A percentile compares a stretch with the other conserved stretches of the same genome.
Evolutionary conservation across 2,113 vertebrate species (phyloP).

Genomic region (Sorex araneus): DNA sequence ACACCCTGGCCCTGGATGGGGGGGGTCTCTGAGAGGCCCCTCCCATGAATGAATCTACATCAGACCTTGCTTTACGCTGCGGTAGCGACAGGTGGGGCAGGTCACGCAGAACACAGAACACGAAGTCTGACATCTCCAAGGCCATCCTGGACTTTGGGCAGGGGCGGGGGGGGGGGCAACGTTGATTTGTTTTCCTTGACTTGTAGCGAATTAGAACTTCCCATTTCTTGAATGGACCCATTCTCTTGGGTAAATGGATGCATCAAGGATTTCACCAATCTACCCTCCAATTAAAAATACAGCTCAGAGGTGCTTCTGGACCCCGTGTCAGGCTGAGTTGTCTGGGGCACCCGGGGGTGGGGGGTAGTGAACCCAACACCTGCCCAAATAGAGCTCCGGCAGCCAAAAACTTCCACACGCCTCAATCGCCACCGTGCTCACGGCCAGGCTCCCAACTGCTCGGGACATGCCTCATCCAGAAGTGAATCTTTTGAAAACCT

Average conservation of each 20-base stretch:
- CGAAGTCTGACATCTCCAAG: neutral
- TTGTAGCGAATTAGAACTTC: neutral
- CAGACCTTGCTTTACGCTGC: neutral
- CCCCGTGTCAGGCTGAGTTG: no score
- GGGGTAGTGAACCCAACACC: no score
- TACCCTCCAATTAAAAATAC: slow-evolving; percentile 3
- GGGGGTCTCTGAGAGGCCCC: neutral
- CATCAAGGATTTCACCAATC: slow-evolving; percentile 39
- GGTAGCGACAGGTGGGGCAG: neutral
- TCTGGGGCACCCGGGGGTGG: no score
- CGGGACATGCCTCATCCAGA: no score
- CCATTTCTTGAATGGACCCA: slow-evolving; percentile 1
- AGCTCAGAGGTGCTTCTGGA: no score
- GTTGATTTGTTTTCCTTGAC: slow-evolving; percentile 36
- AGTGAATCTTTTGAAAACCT: no score
- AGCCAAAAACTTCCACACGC: no score
- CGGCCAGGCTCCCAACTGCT: no score
- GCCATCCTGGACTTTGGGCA: neutral
- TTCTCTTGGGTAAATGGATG: slow-evolving; percentile 38
- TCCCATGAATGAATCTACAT: neutral
- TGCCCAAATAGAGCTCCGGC: no score
- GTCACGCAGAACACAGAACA: accelerated
- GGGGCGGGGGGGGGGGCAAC: neutral
- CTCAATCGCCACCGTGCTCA: no score
- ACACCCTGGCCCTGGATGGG: neutral